Conservation (phyloP, 2,888 invertebrate genomes). For the Neocrepidodera transversa region DNA sequence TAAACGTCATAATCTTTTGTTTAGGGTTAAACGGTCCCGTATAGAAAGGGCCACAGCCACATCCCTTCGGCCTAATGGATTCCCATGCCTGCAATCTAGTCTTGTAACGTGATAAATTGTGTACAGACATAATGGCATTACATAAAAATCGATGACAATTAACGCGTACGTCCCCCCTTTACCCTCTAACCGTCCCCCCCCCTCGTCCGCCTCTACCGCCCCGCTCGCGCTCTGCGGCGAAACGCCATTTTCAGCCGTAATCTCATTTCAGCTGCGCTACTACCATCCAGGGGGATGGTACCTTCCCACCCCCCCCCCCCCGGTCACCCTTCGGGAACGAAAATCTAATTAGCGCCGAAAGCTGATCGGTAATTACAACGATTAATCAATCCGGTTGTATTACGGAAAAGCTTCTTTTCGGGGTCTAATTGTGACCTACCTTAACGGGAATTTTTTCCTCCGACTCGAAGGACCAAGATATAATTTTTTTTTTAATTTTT, state of each 20-base stretch:
- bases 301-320: constrained; percentile 7
- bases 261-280: constrained; percentile 59
- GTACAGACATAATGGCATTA: constrained; percentile 60
- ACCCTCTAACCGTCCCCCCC: too few species aligned
- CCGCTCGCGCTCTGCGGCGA: constrained; percentile 52
- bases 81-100: constrained; percentile 24
- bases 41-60: neutral
- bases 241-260: constrained; percentile 61
- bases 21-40: constrained; percentile 10
- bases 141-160: constrained; percentile 63
- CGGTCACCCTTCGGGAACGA: constrained; percentile 54
- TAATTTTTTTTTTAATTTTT: too few species aligned
- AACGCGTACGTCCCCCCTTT: constrained; percentile 58
- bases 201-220: too few species aligned
- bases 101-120: constrained; percentile 59
- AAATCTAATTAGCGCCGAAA: constrained; percentile 61
- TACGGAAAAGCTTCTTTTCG: constrained; percentile 53
- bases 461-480: too few species aligned
- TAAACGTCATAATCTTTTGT: too few species aligned
- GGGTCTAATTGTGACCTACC: too few species aligned
- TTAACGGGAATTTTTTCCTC: too few species aligned
- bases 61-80: constrained; percentile 16
- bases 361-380: constrained; percentile 66
- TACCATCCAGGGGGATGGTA: constrained; percentile 26
- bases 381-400: constrained; percentile 65